These are phyloP conservation scores for Tanypteryx hageni DNA, from an alignment of 2,888 invertebrate species.

Conservation along the genomic window DNA sequence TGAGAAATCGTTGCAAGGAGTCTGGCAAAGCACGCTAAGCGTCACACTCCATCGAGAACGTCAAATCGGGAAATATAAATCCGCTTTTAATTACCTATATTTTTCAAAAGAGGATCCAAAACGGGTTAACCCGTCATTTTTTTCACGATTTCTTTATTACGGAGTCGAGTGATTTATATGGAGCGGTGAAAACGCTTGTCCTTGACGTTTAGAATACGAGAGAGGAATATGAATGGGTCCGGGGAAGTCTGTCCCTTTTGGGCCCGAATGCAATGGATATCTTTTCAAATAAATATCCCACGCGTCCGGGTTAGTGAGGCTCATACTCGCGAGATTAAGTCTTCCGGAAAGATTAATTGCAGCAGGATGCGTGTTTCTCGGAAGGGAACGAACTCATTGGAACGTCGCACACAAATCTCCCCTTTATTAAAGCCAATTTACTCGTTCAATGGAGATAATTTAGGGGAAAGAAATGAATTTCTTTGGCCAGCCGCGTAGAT, in stretches of 20 bases:
- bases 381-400: neutral
- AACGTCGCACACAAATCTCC: neutral
- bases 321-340: slow-evolving; percentile 10
- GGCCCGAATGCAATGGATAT: neutral
- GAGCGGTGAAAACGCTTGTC: neutral
- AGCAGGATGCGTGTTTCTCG: neutral
- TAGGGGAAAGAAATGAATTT: neutral
- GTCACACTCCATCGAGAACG: too few relatives aligned
- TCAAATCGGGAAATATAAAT: too few relatives aligned
- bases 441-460: neutral
- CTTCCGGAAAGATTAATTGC: neutral
- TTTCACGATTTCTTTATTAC: neutral
- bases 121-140: too few relatives aligned
- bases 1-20: too few relatives aligned
- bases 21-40: too few relatives aligned
- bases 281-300: slow-evolving; percentile 21
- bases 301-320: neutral
- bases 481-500: too few relatives aligned
- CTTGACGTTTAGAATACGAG: neutral
- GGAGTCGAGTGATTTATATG: neutral
- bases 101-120: too few relatives aligned
- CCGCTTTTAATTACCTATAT: too few relatives aligned
- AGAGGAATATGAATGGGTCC: neutral
- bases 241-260: neutral
- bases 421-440: neutral